Evolutionary conservation across 2,113 vertebrate species (phyloP).

Genomic region (Charadrius vociferus): DNA sequence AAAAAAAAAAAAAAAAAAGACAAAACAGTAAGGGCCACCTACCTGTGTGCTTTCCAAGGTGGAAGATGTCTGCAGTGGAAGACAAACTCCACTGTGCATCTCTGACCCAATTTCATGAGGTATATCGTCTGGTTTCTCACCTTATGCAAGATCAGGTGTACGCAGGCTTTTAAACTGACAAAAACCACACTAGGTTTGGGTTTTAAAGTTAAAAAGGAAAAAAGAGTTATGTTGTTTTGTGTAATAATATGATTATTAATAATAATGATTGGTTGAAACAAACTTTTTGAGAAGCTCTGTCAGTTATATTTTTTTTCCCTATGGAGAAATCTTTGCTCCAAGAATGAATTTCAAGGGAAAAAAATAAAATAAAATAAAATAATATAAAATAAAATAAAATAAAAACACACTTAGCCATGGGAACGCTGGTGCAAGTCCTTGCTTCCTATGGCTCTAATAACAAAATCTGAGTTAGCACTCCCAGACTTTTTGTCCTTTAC

Average conservation of each 20-base stretch:
- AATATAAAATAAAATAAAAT: no score
- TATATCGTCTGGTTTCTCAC: not conserved
- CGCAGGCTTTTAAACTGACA: not conserved
- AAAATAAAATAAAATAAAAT: no score
- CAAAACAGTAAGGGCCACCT: not conserved
- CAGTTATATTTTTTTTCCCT: not conserved
- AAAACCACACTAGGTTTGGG: not conserved
- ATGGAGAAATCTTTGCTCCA: not conserved
- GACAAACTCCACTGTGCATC: no score
- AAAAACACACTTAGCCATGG: no score
- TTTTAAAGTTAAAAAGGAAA: not conserved
- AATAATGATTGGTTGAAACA: not conserved
- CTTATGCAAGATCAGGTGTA: not conserved
- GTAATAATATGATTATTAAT: not conserved
- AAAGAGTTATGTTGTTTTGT: not conserved
- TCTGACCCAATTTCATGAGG: not conserved
- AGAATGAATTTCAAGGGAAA: not conserved
- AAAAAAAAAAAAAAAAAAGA: not conserved
- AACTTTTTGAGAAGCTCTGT: not conserved
- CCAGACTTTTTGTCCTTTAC: not conserved
- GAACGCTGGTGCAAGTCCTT: not conserved
- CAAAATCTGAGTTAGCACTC: accelerated
- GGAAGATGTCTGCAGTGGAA: not conserved
- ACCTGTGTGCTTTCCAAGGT: not conserved
- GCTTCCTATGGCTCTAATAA: not conserved